Percentiles rank a stretch among this genome's conserved stretches.
Conservation (phyloP, 2,113 vertebrate genomes). For the Bubalus kerabau region DNA sequence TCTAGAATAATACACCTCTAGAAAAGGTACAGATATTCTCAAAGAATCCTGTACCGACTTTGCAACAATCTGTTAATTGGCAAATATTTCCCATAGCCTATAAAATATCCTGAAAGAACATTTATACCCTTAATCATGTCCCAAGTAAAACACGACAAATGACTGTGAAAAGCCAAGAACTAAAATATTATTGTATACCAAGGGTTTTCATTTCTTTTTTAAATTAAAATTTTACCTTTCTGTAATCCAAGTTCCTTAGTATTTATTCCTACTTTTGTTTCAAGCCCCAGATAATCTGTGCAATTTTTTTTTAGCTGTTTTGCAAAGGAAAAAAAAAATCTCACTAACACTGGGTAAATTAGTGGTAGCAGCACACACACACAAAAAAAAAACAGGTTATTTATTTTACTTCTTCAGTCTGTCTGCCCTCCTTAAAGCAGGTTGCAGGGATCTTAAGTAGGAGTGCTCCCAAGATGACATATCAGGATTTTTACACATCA, state of each 20-base stretch:
- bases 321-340: not conserved
- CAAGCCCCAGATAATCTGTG: not conserved
- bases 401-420: not conserved
- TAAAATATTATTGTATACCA: not conserved
- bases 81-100: not conserved
- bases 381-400: not conserved
- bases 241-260: not conserved
- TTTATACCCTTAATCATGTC: not conserved
- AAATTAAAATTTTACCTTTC: slow-evolving; percentile 9
- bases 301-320: not conserved
- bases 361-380: not conserved
- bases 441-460: not conserved
- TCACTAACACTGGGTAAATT: not conserved
- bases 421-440: slow-evolving; percentile 6
- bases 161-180: not conserved
- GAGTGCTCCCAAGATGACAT: not conserved
- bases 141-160: not conserved
- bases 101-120: not conserved
- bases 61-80: not conserved
- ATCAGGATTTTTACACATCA: not conserved
- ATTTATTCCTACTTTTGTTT: not conserved
- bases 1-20: not conserved
- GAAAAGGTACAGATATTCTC: not conserved
- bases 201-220: not conserved
- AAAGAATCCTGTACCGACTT: not conserved